Evolutionary conservation across 2,888 invertebrate species (phyloP), one percentile per base, ranked within the genome.

Genomic region (Nezara viridula): DNA sequence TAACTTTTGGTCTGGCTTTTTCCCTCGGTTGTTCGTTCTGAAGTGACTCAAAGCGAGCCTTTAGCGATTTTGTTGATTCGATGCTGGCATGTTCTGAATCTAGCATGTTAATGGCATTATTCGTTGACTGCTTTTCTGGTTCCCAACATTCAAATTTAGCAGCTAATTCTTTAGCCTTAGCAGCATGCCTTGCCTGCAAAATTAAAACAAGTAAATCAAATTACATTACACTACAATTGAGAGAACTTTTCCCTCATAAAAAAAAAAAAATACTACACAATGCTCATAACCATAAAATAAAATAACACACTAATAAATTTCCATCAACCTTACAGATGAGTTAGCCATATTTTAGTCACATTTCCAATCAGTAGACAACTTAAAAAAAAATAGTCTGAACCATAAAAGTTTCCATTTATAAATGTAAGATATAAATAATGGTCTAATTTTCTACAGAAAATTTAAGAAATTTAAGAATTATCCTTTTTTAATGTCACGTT

Each of bases 131-230:
- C 92, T 94, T 92, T 92, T 95, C 95, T 19, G 94, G 94, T 92
- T 96, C 96, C 98, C 98, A 98, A 92, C 96, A 95, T 93, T 98
- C 98, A 93, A 98, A 98, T 92, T 97, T 97, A 90, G 96, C 97
- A 91, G 97, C 95, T 92, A 98, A 94, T 91, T 96, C 96, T 93
- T 96, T 97, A 37, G 98, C 97, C 91, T 97, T 95, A 0, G 97
- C 97, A 0, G 96, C 94, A 91, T 90, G 90, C 77, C 85, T 87
- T 40, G 90, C 90, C 90, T 90, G 87, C 24, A 87, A 89, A 77
- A 50, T 16, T 86, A 86, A 27, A 85, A 24, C 49, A 49, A 85
- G 49, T 5, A 77, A 77, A 77, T 24, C 24, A 40, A 37, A 40
- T 19, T 60, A 14, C 5, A 60, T 60, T 60, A 27, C n/a, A 60